Evolutionary conservation across 1,140 invertebrate species (phyloP).

Genomic region (Maconellicoccus hirsutus): DNA sequence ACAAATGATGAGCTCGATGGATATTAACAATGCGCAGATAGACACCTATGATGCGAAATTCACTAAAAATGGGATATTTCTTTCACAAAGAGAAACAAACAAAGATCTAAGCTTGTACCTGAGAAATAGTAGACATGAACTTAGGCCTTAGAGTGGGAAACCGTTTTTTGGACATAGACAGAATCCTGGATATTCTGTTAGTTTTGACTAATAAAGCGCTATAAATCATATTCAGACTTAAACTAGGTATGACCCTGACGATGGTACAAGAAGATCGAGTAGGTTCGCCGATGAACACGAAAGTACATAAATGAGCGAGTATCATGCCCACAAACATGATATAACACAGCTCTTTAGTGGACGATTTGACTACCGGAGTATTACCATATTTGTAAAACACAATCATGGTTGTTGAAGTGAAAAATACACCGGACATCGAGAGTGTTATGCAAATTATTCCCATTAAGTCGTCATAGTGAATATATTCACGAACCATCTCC

Average conservation of each 20-base stretch:
- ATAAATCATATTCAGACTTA: conserved; percentile 74
- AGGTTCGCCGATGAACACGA: conserved; percentile 61
- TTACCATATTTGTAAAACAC: conserved; percentile 54
- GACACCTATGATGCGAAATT: too few species aligned
- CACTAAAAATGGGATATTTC: too few species aligned
- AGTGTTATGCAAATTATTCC: conserved; percentile 46
- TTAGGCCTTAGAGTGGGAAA: conserved; percentile 67
- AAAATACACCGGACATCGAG: conserved; percentile 49
- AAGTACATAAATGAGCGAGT: conserved; percentile 43
- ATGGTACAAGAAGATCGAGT: conserved; percentile 51
- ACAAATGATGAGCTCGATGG: neutral
- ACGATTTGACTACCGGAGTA: conserved; percentile 57
- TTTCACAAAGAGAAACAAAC: too few species aligned
- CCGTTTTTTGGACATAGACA: conserved; percentile 67
- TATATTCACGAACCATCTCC: neutral
- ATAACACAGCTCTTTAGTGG: conserved; percentile 53
- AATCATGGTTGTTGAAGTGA: conserved; percentile 43
- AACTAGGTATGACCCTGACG: conserved; percentile 54
- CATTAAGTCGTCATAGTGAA: conserved; percentile 28
- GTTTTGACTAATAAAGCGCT: conserved; percentile 73
- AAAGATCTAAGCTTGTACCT: too few species aligned
- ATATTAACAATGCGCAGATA: neutral
- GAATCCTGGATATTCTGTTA: conserved; percentile 72
- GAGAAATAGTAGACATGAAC: conserved; percentile 28
- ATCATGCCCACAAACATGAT: conserved; percentile 51